Percentiles rank a stretch among this genome's conserved stretches.
These are phyloP conservation scores for Oryctes rhinoceros DNA, from an alignment of 1,140 invertebrate species.

Conservation along the genomic window DNA sequence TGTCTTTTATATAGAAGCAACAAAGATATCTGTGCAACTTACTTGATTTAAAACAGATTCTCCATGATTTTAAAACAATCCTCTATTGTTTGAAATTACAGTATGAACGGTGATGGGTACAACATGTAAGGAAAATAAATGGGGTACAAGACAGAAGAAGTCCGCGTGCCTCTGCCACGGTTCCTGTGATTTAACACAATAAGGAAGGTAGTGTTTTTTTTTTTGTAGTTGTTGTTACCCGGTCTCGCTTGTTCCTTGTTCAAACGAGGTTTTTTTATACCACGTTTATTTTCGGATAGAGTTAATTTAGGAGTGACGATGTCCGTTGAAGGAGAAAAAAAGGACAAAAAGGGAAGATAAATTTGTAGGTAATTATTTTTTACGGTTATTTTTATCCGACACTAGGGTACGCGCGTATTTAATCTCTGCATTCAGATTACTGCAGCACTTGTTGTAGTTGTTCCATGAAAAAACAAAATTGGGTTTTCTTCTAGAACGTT, in stretches of 20 bases:
- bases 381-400: neutral
- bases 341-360: neutral
- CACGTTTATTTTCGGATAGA: constrained; percentile 17
- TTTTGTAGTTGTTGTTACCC: constrained; percentile 17
- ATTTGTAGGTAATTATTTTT: constrained; percentile 29
- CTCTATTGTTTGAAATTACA: constrained; percentile 41
- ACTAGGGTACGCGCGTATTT: neutral
- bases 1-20: constrained; percentile 24
- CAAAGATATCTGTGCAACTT: constrained; percentile 36
- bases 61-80: constrained; percentile 34
- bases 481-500: no score
- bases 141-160: constrained; percentile 36
- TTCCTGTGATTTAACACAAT: constrained; percentile 1
- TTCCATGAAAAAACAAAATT: no score
- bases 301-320: constrained; percentile 32
- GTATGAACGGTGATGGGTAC: neutral
- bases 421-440: no score
- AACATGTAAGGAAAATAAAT: constrained; percentile 26
- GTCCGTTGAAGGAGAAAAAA: constrained; percentile 14
- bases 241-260: constrained; percentile 9
- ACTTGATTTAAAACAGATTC: constrained; percentile 40
- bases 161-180: constrained; percentile 23
- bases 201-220: neutral
- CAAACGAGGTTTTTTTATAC: neutral
- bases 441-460: no score